Percentiles rank a stretch among this genome's conserved stretches.
Conservation (phyloP, 2,113 vertebrate genomes). For the Phrynosoma platyrhinos region DNA sequence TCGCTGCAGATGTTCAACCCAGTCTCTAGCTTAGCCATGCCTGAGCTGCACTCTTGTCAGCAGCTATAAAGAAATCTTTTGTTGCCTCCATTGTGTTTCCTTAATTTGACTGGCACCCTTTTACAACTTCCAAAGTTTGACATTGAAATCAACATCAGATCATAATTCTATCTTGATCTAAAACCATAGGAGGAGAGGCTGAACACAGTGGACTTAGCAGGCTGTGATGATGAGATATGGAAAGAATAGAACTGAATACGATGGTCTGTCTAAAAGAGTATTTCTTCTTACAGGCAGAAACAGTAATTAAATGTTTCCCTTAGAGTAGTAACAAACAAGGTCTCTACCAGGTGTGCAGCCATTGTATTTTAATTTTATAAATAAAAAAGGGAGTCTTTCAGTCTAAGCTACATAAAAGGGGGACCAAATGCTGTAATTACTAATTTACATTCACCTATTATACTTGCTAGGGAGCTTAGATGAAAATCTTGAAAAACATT, state of each 20-base stretch:
- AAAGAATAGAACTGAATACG: constrained; percentile 44
- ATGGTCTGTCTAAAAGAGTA: constrained; percentile 43
- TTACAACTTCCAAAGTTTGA: constrained; percentile 1
- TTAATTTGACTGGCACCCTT: constrained; percentile 1
- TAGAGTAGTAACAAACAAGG: constrained; percentile 42
- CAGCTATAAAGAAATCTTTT: neutral
- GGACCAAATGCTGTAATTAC: constrained; percentile 71
- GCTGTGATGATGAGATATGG: constrained; percentile 58
- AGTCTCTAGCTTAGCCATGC: no score
- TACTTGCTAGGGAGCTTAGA: constrained; percentile 65
- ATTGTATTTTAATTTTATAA: constrained; percentile 32
- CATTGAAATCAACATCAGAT: constrained; percentile 5
- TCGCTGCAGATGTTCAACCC: no score
- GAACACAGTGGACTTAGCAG: constrained; percentile 10
- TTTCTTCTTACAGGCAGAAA: constrained; percentile 55
- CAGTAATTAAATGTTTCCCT: constrained; percentile 62
- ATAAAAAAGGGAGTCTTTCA: constrained; percentile 60
- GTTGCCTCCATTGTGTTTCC: neutral
- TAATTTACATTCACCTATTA: constrained; percentile 67
- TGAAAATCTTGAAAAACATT: constrained; percentile 67
- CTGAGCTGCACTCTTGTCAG: neutral
- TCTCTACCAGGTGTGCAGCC: constrained; percentile 63
- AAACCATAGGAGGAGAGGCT: neutral
- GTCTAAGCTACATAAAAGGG: constrained; percentile 65
- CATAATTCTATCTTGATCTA: neutral